Evolutionary conservation across 2,113 vertebrate species (phyloP).

Genomic region (Sorex fumeus): DNA sequence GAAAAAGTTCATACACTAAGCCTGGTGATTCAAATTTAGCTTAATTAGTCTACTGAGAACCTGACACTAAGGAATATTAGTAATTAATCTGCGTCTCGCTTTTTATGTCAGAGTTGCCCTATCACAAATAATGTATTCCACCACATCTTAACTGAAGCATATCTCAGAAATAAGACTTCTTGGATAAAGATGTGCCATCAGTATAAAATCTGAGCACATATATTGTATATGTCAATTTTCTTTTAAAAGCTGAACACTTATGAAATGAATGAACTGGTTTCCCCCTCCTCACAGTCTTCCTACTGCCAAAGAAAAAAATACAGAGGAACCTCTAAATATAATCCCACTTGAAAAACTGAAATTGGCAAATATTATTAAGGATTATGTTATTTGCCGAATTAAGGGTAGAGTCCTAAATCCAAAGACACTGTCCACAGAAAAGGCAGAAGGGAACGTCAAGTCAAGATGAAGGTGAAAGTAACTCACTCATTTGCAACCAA

Average conservation of each 20-base stretch:
- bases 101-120: background rate
- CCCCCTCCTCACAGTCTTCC: background rate
- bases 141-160: background rate
- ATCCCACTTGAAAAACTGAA: background rate
- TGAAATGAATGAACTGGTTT: background rate
- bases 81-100: background rate
- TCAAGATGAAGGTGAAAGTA: background rate
- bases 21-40: background rate
- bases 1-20: constrained; percentile 32
- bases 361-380: background rate
- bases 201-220: background rate
- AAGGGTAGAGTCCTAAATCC: constrained; percentile 27
- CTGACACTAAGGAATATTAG: background rate
- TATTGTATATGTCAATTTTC: background rate
- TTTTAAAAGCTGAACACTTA: constrained; percentile 17
- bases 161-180: too few species aligned
- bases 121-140: constrained; percentile 11
- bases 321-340: background rate
- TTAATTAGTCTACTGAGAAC: background rate
- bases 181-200: background rate
- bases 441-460: background rate
- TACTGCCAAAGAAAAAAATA: background rate
- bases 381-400: background rate
- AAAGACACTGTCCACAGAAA: background rate
- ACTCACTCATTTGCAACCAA: background rate